A percentile compares a stretch with the other conserved stretches of the same genome.
Evolutionary conservation across 1,140 invertebrate species (phyloP).

Genomic region (Pissodes strobi): DNA sequence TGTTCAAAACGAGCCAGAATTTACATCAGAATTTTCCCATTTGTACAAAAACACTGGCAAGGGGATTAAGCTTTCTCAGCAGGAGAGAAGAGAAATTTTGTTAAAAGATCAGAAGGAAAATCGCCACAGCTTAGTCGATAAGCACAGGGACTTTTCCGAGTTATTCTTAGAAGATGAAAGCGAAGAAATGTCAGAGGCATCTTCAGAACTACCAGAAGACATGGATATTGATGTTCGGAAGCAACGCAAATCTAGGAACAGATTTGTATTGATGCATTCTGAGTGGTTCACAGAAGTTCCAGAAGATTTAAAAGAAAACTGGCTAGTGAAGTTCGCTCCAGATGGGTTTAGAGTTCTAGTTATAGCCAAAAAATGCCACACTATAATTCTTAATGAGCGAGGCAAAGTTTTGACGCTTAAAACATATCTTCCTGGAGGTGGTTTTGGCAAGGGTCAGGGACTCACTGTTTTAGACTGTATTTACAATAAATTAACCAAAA

Average conservation of each 20-base stretch:
- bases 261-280: slow-evolving; percentile 73
- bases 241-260: slow-evolving; percentile 28
- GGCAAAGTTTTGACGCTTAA: slow-evolving; percentile 26
- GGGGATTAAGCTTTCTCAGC: slow-evolving; percentile 28
- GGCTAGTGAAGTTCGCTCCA: slow-evolving; percentile 84
- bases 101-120: slow-evolving; percentile 41
- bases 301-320: slow-evolving; percentile 73
- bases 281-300: slow-evolving; percentile 92
- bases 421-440: slow-evolving; percentile 73
- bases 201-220: background rate
- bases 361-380: slow-evolving; percentile 69
- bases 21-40: slow-evolving; percentile 23
- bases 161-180: slow-evolving; percentile 30
- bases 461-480: slow-evolving; percentile 81
- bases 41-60: slow-evolving; percentile 40
- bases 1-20: background rate
- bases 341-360: slow-evolving; percentile 77
- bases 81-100: slow-evolving; percentile 33
- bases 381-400: slow-evolving; percentile 12
- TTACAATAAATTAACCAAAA: slow-evolving; percentile 64
- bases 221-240: background rate
- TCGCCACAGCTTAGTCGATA: slow-evolving; percentile 33
- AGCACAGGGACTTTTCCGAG: slow-evolving; percentile 33
- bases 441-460: slow-evolving; percentile 42
- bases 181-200: slow-evolving; percentile 9